Evolutionary conservation across 2,113 vertebrate species (phyloP), one percentile per base, ranked within the genome.

Genomic region (Malurus cyaneus): DNA sequence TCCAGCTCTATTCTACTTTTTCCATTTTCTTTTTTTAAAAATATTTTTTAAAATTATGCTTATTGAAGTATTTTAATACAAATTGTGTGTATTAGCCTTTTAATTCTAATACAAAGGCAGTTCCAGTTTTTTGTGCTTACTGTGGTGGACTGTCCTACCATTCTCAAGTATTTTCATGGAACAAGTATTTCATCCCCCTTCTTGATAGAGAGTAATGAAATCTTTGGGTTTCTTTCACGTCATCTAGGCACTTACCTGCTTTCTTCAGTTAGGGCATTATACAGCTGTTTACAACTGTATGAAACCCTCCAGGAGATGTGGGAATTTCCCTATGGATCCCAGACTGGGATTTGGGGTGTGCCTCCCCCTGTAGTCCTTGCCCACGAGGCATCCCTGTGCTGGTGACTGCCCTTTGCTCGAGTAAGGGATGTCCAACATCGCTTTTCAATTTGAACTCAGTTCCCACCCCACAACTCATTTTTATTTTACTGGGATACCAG

Each of bases 401-500:
- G 1, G 53, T 11, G 64, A 80, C 49, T 10, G 44, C 53, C 34
- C 24, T 73, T 82, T 36, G 46, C 86, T 44, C 19, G 18, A 78
- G 61, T 17, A 52, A 52, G 80, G 56, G 82, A 39, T 41, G 65
- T 46, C 46, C 62, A 65, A 36, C 70, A 6, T 0, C 32, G 80
- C 91, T 73, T 84, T 92, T 84, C 84, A 74, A 16, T 86, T 86
- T 78, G 69, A 90, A 39, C 57, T 84, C 90, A 78, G 80, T 19
- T 95, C 72, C 92, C 72, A 87, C 88, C 86, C 90, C 88, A 93
- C 88, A 90, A 95, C 60, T 95, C 85, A 86, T 94, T 96, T 96
- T 96, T 95, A 94, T 94, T 97, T 97, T 73, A 74, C 93, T 81
- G 79, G 86, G 88, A 39, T 96, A 84, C 92, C 20, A 3, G 79